Base-by-base conservation (phyloP, 2,113 vertebrate genomes). In the Urocynchramus pylzowi region DNA sequence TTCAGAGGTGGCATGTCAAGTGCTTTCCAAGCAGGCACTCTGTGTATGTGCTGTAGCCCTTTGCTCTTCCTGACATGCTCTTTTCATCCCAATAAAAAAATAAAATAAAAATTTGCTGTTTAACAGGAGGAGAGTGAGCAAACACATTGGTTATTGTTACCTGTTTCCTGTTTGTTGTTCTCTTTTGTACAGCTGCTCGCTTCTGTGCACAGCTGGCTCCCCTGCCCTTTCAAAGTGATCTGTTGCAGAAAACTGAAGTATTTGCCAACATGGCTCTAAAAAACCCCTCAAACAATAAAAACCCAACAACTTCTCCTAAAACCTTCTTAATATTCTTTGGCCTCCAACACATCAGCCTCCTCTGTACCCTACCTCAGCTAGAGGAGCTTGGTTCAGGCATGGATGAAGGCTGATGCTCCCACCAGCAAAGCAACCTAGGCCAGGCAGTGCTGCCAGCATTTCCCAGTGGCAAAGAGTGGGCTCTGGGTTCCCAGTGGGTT, bases 171-270 rank as follows among this genome's bases (percentile, higher is more conserved):
- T 96, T 94, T 88, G 94, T 70, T 95, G 65, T 95, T 94, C 82
- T 59, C 63, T 84, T 45, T 79, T 0, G 1, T 71, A 84, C 96
- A 97, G 96, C 97, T 97, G 96, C 84, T 52, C 3, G 4, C 87
- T 93, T 91, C 92, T 97, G 89, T 84, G 54, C 93, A 89, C 97
- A 97, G 94, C 95, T 97, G 97, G 89, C 93, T 92, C 79, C 78
- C 50, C 59, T 84, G 92, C 88, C 82, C 79, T 97, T 93, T 93
- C 82, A 50, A 47, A 82, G 52, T 22, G 30, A 94, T 90, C 60
- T 84, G 65, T 78, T 45, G 27, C 75, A 87, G 95, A 87, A 89
- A 94, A 95, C 47, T 17, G 64, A 95, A 88, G 44, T 56, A 61
- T 64, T 96, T 95, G 82, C 69, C 90, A 94, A 68, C 76, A 50